phyloP scores from a whole-genome alignment of 2,797 vertebrate genomes.

The Myioborus miniatus region DNA sequence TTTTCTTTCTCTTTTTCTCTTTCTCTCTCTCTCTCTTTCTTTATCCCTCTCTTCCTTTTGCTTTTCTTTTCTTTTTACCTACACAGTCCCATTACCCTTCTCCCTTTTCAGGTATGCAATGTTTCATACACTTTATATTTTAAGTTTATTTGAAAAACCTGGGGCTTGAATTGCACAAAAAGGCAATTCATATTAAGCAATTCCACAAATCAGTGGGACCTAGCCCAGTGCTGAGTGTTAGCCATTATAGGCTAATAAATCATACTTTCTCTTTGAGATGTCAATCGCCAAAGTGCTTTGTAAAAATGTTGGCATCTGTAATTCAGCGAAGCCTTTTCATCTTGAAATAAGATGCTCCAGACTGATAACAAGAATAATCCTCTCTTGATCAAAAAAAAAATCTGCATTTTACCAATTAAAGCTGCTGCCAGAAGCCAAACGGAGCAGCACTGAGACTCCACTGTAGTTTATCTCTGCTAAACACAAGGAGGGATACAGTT shows the following conservation, averaged over 20 bases:
- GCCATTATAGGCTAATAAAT: slow-evolving; percentile 96
- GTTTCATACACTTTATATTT: slow-evolving; percentile 57
- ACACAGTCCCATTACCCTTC: slow-evolving; percentile 44
- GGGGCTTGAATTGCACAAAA: slow-evolving; percentile 72
- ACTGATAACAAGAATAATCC: slow-evolving; percentile 98
- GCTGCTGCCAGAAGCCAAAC: slow-evolving; percentile 88
- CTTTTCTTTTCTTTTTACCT: neutral
- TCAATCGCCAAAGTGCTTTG: slow-evolving; percentile 91
- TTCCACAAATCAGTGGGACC: slow-evolving; percentile 90
- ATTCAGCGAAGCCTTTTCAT: slow-evolving; percentile 97
- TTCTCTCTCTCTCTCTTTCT: neutral
- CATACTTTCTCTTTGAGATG: slow-evolving; percentile 94
- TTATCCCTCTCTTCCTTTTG: neutral
- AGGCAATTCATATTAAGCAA: slow-evolving; percentile 86
- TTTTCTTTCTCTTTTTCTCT: neutral
- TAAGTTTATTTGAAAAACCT: slow-evolving; percentile 80
- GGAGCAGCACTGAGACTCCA: slow-evolving; percentile 81
- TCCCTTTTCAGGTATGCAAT: slow-evolving; percentile 39
- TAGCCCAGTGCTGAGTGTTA: slow-evolving; percentile 88
- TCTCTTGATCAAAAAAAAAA: slow-evolving; percentile 95
- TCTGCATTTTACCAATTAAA: slow-evolving; percentile 99
- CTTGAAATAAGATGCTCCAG: slow-evolving; percentile 94
- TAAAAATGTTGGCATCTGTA: slow-evolving; percentile 91
- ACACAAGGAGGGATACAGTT: slow-evolving; percentile 85
- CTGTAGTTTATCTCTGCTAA: slow-evolving; percentile 89